Evolutionary conservation across 2,888 invertebrate genomes (phyloP).

Genomic region (Synanthedon formicaeformis): DNA sequence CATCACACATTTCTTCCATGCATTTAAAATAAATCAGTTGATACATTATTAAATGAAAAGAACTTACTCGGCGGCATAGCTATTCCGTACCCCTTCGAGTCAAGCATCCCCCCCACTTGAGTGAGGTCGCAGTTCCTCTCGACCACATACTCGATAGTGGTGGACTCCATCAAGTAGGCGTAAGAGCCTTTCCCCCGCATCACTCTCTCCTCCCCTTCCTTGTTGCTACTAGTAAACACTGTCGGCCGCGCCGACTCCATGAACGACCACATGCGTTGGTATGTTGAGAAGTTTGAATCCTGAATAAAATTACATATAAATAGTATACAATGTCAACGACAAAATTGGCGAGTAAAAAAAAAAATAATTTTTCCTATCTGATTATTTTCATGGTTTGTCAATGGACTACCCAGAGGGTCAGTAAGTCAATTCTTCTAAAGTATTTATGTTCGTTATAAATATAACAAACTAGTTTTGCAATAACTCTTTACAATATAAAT

Average conservation of each 20-base stretch:
- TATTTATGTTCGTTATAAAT: too few relatives aligned
- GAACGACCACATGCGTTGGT: slow-evolving; percentile 95
- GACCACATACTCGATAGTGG: slow-evolving; percentile 94
- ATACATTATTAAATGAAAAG: not conserved
- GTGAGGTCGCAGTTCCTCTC: slow-evolving; percentile 91
- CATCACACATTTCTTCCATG: too few relatives aligned
- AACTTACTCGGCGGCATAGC: slow-evolving; percentile 90
- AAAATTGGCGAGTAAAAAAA: too few relatives aligned
- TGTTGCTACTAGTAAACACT: slow-evolving; percentile 87
- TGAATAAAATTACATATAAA: slow-evolving; percentile 27
- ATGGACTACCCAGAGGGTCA: too few relatives aligned
- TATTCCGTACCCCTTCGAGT: slow-evolving; percentile 96
- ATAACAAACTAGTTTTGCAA: too few relatives aligned
- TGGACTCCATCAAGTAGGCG: slow-evolving; percentile 98
- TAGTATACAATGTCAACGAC: not conserved
- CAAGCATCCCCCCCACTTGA: slow-evolving; percentile 91
- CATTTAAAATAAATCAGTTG: too few relatives aligned
- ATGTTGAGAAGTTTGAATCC: slow-evolving; percentile 94
- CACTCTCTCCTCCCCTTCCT: slow-evolving; percentile 92
- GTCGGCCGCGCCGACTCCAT: slow-evolving; percentile 91
- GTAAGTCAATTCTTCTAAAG: too few relatives aligned
- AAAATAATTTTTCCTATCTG: too few relatives aligned
- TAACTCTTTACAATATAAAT: too few relatives aligned
- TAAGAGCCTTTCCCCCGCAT: slow-evolving; percentile 87
- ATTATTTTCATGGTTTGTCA: too few relatives aligned